Percentiles rank a stretch among this genome's conserved stretches.
Evolutionary conservation across 2,113 vertebrate genomes (phyloP).

Genomic region (Campylorhamphus procurvoides): DNA sequence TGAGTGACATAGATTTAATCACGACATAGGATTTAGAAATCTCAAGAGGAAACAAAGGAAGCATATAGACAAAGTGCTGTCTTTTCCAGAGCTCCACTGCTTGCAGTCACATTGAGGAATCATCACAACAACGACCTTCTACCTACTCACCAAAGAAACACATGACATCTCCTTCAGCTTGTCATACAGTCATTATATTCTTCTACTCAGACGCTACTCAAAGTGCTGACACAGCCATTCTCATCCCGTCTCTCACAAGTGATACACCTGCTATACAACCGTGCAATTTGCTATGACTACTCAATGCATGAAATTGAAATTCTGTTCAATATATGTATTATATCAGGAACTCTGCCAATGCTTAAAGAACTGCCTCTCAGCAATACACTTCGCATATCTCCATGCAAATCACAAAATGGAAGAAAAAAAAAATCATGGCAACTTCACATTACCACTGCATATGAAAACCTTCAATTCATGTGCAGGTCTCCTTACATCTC

Average conservation of each 20-base stretch:
- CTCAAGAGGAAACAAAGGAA: background rate
- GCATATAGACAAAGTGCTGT: background rate
- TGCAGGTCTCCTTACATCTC: background rate
- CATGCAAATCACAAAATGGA: background rate
- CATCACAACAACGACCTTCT: background rate
- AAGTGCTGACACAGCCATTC: background rate
- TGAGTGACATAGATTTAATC: background rate
- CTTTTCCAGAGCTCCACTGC: background rate
- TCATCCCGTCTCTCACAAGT: fast-evolving
- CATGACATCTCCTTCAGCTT: background rate
- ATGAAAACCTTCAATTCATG: background rate
- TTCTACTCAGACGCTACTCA: background rate
- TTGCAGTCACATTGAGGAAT: background rate
- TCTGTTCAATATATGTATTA: fast-evolving
- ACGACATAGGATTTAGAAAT: background rate
- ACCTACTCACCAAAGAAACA: background rate
- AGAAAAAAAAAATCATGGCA: background rate
- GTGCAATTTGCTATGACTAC: background rate
- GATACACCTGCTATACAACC: no score
- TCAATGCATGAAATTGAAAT: background rate
- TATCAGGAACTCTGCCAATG: background rate
- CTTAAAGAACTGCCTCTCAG: background rate
- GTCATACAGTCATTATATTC: background rate
- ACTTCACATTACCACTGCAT: background rate
- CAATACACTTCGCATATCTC: background rate